Evolutionary conservation across 2,888 invertebrate genomes (phyloP).

Genomic region (Ptilodon capucinus): DNA sequence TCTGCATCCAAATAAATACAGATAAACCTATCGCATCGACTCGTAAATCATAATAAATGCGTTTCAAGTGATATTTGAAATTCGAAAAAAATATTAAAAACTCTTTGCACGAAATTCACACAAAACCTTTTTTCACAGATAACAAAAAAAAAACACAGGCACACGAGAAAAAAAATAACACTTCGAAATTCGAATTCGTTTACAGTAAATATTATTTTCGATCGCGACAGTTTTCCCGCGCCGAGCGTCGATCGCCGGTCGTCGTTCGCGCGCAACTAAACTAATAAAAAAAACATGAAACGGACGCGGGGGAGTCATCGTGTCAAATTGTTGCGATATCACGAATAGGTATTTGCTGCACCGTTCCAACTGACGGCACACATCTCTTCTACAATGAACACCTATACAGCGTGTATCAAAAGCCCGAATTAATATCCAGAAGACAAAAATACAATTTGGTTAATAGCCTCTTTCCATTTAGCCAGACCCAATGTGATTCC

Average conservation of each 20-base stretch:
- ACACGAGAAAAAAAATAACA: conserved; percentile 46
- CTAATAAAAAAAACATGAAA: conserved; percentile 42
- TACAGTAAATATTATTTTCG: conserved; percentile 36
- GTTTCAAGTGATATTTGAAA: too few species aligned
- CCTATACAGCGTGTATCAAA: too few species aligned
- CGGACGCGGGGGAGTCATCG: conserved; percentile 51
- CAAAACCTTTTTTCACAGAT: conserved; percentile 41
- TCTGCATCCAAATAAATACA: conserved; percentile 25
- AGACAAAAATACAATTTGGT: too few species aligned
- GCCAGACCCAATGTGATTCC: too few species aligned
- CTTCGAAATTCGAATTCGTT: conserved; percentile 48
- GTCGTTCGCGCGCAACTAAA: conserved; percentile 70
- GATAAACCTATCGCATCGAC: conserved; percentile 41
- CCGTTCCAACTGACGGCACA: conserved; percentile 31
- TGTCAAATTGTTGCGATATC: conserved; percentile 51
- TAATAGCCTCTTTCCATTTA: too few species aligned
- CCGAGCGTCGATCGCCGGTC: conserved; percentile 63
- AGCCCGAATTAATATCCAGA: too few species aligned
- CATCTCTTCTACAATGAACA: conserved; percentile 9
- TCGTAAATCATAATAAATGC: conserved; percentile 11
- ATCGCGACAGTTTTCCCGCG: conserved; percentile 37
- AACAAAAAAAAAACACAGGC: conserved; percentile 49
- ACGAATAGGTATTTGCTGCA: conserved; percentile 36
- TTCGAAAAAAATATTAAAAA: conserved; percentile 10
- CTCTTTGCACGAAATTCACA: conserved; percentile 7